Evolutionary conservation across 2,888 invertebrate species (phyloP), one percentile per base, ranked within the genome.

Genomic region (Acanthococcus lagerstroemiae): DNA sequence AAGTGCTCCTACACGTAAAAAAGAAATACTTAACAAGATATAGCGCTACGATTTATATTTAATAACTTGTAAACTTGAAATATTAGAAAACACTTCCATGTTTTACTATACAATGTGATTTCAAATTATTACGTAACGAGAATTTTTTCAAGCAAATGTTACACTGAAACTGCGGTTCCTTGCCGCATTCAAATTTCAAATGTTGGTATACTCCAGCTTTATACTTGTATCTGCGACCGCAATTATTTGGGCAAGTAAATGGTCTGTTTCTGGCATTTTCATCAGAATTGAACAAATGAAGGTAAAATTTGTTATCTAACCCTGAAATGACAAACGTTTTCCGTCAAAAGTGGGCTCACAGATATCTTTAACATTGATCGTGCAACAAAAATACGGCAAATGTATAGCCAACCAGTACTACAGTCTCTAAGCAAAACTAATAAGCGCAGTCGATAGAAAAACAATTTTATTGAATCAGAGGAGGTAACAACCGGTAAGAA

Each of bases 181-280:
- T n/a, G n/a, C n/a, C 81, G 70, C 82, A 82, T 71, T 82, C 82
- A 72, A 81, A 81, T 66, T 78, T 78, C 65, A 81, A 78, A 71
- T 82, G 82, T 58, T 81, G 76, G 70, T 80, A 82, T 12, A 80
- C 72, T 21, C 55, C 60, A 15, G 27, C 24, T 15, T 48, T 61
- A 24, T 21, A 12, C 57, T 67, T 67, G 9, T 67, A 69, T 46
- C 66, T n/a, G n/a, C n/a, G n/a, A n/a, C n/a, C n/a, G n/a, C n/a
- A n/a, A n/a, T n/a, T n/a, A n/a, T n/a, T n/a, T 4, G 67, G 67
- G 46, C 67, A 67, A 21, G 25, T 45, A 24, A 25, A 55, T 7
- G 46, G 46, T 15, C 46, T 45, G 15, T 19, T n/a, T 7, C 4
- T n/a, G 15, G 19, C 19, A 45, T 45, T 45, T 45, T 45, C 46